Evolutionary conservation across 2,888 invertebrate genomes (phyloP), one percentile per base, ranked within the genome.

Genomic region (Archaeoteleia sp.): DNA sequence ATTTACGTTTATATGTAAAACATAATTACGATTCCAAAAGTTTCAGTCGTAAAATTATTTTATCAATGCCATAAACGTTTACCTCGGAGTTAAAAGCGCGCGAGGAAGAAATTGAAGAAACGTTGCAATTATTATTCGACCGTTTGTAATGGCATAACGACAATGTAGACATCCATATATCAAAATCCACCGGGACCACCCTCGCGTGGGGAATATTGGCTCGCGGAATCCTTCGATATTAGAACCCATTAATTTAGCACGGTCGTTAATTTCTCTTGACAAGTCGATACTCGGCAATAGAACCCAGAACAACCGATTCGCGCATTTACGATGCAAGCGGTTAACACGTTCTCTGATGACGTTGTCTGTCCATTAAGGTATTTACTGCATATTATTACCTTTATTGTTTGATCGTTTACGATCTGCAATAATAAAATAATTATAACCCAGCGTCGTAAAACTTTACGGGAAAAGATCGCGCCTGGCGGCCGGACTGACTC

Each of bases 341-440:
- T 76, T 71, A 78, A 76, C 78, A 75, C 78, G 72, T 77, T 42
- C 49, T 42, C 42, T 49, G 71, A 65, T 62, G 62, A 70, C 72
- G 65, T 58, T 67, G 57, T 69, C 72, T 81, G 75, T 82, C 78
- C 78, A 80, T 82, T 79, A 80, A 80, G 71, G 73, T 78, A 80
- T 81, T 80, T 78, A 80, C 81, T 78, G 78, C 78, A 77, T 80
- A 82, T 82, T 79, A 80, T 82, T 82, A 78, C 80, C 76, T 76
- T 78, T 74, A 73, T 77, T 78, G 80, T 79, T 78, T 73, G 78
- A 81, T 82, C 76, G 74, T 82, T 82, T 82, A 83, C 82, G 83
- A 80, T 82, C 78, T 72, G 67, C 76, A 78, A 82, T 82, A 82
- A 82, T 82, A 82, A 82, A 81, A 80, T 81, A 81, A 82, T 82